Evolutionary conservation across 2,888 invertebrate species (phyloP), one percentile per base, ranked within the genome.

Genomic region (Selenia dentaria): DNA sequence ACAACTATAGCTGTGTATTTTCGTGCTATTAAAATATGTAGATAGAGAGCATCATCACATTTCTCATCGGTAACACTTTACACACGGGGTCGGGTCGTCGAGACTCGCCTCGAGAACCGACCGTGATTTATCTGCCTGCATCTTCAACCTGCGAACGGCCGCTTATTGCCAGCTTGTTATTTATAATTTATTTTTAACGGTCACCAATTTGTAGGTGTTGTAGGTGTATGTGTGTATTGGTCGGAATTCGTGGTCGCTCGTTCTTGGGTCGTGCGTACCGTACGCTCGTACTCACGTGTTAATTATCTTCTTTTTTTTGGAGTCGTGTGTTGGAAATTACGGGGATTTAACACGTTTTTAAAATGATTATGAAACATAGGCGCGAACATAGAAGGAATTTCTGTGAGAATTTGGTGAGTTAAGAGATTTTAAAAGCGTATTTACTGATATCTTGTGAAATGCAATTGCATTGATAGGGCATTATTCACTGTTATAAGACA

Each of bases 101-200:
- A 58, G 65, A 63, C 63, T 67, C 69, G 62, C 71, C 70, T 62
- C 64, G 53, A 65, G 54, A 52, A 59, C 62, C 64, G 64, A 58
- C 69, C 62, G 87, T 87, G 88, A 89, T 90, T 87, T 89, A 89
- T 89, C 88, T 79, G 79, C 70, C 73, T 69, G 83, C 83, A 88
- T 87, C 88, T 82, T 70, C 76, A 75, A 86, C 86, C 85, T 79
- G 89, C 85, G 82, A 89, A 89, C 87, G 83, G 80, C 79, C 82
- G 86, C 81, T 86, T 87, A 86, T 85, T 83, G 84, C 79, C 76
- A 48, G 41, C 41, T 90, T 87, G 88, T 90, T 89, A 90, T 86
- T 88, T 89, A 86, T 89, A 88, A 89, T 89, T 88, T 90, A 88
- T 87, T 89, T 90, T 89, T 90, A 88, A 88, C 85, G 83, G 86